Evolutionary conservation across 2,113 vertebrate genomes (phyloP), one percentile per base, ranked within the genome.

Genomic region (Falcunculus frontatus): DNA sequence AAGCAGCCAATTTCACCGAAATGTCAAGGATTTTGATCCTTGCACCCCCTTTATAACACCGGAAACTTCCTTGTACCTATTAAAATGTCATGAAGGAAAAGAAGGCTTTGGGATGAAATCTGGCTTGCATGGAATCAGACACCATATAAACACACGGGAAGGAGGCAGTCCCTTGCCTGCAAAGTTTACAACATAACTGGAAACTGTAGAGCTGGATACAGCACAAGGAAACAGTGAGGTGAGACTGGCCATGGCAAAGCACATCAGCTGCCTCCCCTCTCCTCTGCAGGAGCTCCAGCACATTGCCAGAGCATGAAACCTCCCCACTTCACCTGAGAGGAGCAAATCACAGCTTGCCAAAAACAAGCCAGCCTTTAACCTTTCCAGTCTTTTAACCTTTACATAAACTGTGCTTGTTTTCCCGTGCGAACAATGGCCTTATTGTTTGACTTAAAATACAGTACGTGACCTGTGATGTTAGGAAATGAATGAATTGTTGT

Each of bases 401-500:
- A 79, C 93, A 91, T 94, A 94, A 97, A 97, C 94, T 80, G 80
- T 55, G 82, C 82, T 94, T 97, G 84, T 97, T 98, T 98, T 97
- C 95, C 93, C 65, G 9, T 86, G 68, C 0, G 33, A 98, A 98
- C 98, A 98, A 98, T 98, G 94, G 95, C 59, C 85, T 96, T 91
- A 98, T 98, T 98, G 98, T 98, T 98, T 91, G 81, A 60, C 35
- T 94, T 87, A 73, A 97, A 97, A 96, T 91, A 94, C 76, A 98
- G 96, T 97, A 88, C 79, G 80, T 93, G 97, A 96, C 97, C 95
- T 96, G 96, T 70, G 93, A 97, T 97, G 96, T 94, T 97, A 97
- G 97, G 98, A 98, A 98, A 96, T 96, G 84, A 98, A 75, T 93
- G 97, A 97, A 98, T 98, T 98, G 98, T 98, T 97, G 96, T 95